Evolutionary conservation across 2,113 vertebrate genomes (phyloP), one percentile per base, ranked within the genome.

Genomic region (Sceloporus undulatus): DNA sequence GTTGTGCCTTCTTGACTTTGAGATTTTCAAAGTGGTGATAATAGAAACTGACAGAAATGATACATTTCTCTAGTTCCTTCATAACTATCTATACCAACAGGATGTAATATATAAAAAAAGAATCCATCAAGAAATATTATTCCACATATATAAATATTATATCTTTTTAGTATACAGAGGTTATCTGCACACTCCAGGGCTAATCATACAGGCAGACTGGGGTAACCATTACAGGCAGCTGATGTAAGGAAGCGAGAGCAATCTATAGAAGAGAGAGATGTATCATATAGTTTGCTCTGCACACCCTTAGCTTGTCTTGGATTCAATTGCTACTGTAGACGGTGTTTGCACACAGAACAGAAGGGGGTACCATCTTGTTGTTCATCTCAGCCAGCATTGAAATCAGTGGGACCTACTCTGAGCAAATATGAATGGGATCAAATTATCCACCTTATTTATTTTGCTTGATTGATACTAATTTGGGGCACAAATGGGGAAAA

Each of bases 51-150:
- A 88, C 88, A 70, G 80, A 87, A 76, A 74, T 85, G n/a, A 0
- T 82, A 82, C 56, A 23, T 86, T 88, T 91, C 42, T 38, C 10
- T 73, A 75, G 80, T 78, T 92, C 79, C 85, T 92, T 89, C 82
- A 34, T 19, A 80, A 84, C 21, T 75, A 52, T 85, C 77, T 59
- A 75, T 42, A 80, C 81, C 86, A 70, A 68, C 73, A 88, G 52
- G 23, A 68, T 66, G 11, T 25, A 34, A 34, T 34, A 34, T 34
- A 34, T 34, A 34, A 34, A 34, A 34, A 87, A 83, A 89, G 83
- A 85, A 89, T 66, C 34, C 0, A 1, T 68, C 73, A 90, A 83
- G 88, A 76, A 77, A 89, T 11, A 83, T 52, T n/a, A 83, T 48
- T 52, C 13, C 27, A n/a, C 82, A 40, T 13, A 2, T 48, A 34